phyloP scores from a whole-genome alignment of 2,888 invertebrate species.

The Ethmia dodecea region DNA sequence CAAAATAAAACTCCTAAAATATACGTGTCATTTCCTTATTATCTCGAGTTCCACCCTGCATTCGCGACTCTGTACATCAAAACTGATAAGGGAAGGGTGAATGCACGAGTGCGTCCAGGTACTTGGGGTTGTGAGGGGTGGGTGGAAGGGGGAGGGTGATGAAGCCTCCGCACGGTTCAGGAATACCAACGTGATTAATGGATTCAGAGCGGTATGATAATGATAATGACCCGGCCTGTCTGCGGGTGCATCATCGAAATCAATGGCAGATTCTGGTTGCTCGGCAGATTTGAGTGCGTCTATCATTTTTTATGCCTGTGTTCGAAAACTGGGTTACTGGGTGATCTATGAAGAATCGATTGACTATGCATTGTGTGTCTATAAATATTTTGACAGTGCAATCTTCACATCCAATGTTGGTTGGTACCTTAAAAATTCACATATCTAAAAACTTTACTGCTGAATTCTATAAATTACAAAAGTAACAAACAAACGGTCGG shows the following conservation, averaged over 20 bases:
- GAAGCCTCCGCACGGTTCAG: slow-evolving; percentile 36
- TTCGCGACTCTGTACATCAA: slow-evolving; percentile 52
- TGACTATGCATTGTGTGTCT: too few species aligned
- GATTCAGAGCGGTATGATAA: slow-evolving; percentile 62
- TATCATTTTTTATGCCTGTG: not conserved
- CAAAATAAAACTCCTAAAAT: slow-evolving; percentile 23
- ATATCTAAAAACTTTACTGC: too few species aligned
- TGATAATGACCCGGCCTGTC: slow-evolving; percentile 71
- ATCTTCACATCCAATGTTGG: too few species aligned
- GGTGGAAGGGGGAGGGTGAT: slow-evolving; percentile 11
- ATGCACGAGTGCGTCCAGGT: slow-evolving; percentile 73
- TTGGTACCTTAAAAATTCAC: too few species aligned
- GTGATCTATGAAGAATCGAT: too few species aligned
- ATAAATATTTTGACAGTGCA: too few species aligned
- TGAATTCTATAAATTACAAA: too few species aligned
- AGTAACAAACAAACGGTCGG: too few species aligned
- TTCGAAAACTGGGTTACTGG: too few species aligned
- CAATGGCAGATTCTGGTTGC: too few species aligned
- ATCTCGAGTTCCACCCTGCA: slow-evolving; percentile 47
- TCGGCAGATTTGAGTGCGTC: too few species aligned
- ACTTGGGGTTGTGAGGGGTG: slow-evolving; percentile 42
- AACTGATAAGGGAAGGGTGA: slow-evolving; percentile 73
- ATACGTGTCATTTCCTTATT: slow-evolving; percentile 44
- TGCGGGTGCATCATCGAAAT: slow-evolving; percentile 63
- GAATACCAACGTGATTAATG: slow-evolving; percentile 74